Base-by-base conservation (phyloP, 2,888 invertebrate genomes). In the Diarsia mendica region DNA sequence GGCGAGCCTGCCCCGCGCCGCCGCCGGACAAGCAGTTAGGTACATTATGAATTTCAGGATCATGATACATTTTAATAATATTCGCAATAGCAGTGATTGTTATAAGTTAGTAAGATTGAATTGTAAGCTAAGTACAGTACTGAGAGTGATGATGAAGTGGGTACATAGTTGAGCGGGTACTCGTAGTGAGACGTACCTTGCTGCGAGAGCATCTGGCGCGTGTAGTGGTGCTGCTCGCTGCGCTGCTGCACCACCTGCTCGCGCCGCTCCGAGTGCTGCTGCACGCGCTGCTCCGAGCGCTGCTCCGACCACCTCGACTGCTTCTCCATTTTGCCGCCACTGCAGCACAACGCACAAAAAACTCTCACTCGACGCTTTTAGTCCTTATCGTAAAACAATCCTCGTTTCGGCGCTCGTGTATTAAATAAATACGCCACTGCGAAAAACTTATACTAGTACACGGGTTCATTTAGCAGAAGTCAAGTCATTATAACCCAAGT, bases 401-500 rank as follows among this genome's bases (percentile, higher is more conserved):
- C 91, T 92, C 90, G 92, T 90, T 91, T 88, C 91, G 94, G 92
- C 93, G 93, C 89, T 93, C 94, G 93, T 93, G 91, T 90, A 89
- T 90, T 89, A 90, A 94, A 94, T 91, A 91, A 92, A 92, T 92
- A 94, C 95, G 95, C 95, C 95, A 96, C 95, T 95, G 93, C 93
- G 93, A 94, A 91, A 93, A 95, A 95, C 95, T 95, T 92, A 93
- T 94, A 93, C 92, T 94, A 95, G 95, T 96, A 93, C 96, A 96
- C 96, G 96, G 96, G 96, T 96, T 96, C 96, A 96, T 96, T 96
- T 97, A 97, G 97, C 97, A 97, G 97, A 97, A 97, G 97, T 97
- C 96, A 98, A 97, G 97, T 97, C 98, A 98, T 98, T 97, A 97
- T 97, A 97, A 95, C 97, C 97, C 97, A 97, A 97, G 97, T 97